Evolutionary conservation across 2,113 vertebrate species (phyloP).

Genomic region (Hucho hucho): DNA sequence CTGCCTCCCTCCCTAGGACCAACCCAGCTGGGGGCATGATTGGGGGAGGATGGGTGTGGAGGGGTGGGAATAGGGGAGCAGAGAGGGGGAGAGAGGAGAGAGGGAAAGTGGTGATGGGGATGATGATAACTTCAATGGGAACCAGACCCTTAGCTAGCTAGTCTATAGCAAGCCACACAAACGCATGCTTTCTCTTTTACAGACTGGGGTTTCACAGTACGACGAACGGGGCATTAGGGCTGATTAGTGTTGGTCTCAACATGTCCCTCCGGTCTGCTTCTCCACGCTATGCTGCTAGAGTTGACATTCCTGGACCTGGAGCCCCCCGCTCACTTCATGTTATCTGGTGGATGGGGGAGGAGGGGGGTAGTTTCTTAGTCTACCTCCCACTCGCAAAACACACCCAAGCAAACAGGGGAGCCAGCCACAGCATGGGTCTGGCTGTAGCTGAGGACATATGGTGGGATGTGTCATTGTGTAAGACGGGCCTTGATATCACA

Average conservation of each 20-base stretch:
- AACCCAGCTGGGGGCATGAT: slow-evolving; percentile 6
- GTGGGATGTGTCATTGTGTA: background rate
- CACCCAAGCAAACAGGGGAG: background rate
- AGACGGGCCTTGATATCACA: too few species aligned
- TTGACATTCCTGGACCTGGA: background rate
- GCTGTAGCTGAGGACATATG: background rate
- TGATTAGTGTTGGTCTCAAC: slow-evolving; percentile 57
- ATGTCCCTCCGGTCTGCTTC: slow-evolving; percentile 36
- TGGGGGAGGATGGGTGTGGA: background rate
- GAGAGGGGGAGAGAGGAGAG: background rate
- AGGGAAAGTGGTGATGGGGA: slow-evolving; percentile 50
- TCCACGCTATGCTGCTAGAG: slow-evolving; percentile 5
- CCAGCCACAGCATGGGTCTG: background rate
- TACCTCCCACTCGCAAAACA: background rate
- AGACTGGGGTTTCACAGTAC: slow-evolving; percentile 52
- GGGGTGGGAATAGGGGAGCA: slow-evolving; percentile 5
- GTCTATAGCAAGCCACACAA: slow-evolving; percentile 28
- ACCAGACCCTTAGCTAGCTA: slow-evolving; percentile 62
- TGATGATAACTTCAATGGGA: slow-evolving; percentile 71
- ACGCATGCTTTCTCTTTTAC: slow-evolving; percentile 69
- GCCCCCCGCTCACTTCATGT: background rate
- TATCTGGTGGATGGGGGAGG: too few species aligned
- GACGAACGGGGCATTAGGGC: slow-evolving; percentile 47
- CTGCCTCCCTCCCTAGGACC: background rate
- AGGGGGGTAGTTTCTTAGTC: too few species aligned